Conservation (phyloP, 1,140 invertebrate genomes). For the Trachymyrmex septentrionalis region DNA sequence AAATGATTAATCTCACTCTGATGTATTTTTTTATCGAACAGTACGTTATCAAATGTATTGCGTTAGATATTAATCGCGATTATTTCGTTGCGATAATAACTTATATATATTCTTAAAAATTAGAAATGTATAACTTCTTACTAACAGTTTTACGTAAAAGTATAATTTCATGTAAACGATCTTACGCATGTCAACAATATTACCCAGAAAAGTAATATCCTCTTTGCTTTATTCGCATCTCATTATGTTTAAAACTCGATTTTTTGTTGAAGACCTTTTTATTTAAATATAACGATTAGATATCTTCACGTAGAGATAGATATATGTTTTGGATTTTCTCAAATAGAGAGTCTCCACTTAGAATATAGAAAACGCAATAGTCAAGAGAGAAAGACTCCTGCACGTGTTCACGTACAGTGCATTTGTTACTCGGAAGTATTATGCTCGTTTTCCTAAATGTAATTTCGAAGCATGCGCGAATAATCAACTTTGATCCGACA, state of each 20-base stretch:
- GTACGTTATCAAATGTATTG: not conserved
- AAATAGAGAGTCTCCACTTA: not conserved
- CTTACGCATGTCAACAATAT: not conserved
- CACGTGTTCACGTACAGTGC: not conserved
- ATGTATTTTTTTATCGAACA: too few species aligned
- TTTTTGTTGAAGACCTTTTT: not conserved
- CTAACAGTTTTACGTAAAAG: not conserved
- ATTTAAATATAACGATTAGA: conserved; percentile 11
- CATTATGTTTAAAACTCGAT: not conserved
- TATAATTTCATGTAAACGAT: too few species aligned
- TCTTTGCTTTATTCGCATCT: not conserved
- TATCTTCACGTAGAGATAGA: not conserved
- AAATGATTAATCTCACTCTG: too few species aligned
- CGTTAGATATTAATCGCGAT: not conserved
- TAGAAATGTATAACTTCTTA: not conserved
- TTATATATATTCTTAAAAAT: not conserved
- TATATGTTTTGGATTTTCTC: not conserved
- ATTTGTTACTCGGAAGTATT: conserved; percentile 18
- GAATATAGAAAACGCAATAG: not conserved
- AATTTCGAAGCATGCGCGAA: conserved; percentile 46
- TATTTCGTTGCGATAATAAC: not conserved
- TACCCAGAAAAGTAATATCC: not conserved
- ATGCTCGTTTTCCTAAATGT: conserved; percentile 26
- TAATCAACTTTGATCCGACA: conserved; percentile 55
- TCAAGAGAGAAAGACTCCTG: not conserved